Base-by-base conservation (phyloP, 2,113 vertebrate genomes). In the Herpetotheres cachinnans region DNA sequence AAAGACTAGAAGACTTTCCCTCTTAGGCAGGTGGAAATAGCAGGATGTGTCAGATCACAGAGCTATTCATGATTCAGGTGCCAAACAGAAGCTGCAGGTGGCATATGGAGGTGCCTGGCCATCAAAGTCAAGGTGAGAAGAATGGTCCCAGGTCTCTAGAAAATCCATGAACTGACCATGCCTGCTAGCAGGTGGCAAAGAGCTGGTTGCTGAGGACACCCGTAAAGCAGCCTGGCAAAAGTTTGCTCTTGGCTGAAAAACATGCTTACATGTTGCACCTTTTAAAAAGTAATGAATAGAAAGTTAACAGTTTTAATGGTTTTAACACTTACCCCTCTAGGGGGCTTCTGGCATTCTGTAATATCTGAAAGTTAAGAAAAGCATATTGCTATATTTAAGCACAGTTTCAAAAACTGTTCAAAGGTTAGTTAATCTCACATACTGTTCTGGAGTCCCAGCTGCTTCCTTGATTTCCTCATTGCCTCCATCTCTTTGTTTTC, bases 281-380 rank as follows among this genome's bases (percentile, higher is more conserved):
- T 97, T 90, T 96, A 93, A 96, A 97, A 91, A 4, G 58, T 77
- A 95, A 94, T 81, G 74, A 95, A 94, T 11, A 93, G 63, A 91
- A 94, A 95, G 91, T 95, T 94, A 96, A 88, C 94, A 66, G 90
- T 65, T 95, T 94, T 93, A 96, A 94, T 86, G 58, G 91, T 80
- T 95, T 91, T 96, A 88, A 85, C 94, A 95, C 91, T 77, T 86
- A 91, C 55, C 87, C 93, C 96, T 91, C 87, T 63, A 90, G 94
- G 87, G 96, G 94, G 82, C 40, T 92, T 94, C 78, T 56, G 6
- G 84, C 74, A 89, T 83, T 70, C 83, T 89, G 69, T 59, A 95
- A 20, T 86, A 96, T 83, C 42, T 70, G 55, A 67, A 86, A 89
- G 90, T 85, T 87, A 85, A 80, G 78, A 70, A 92, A 86, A 86